Percentiles rank a stretch among this genome's conserved stretches.
These are phyloP conservation scores for Hybognathus amarus DNA, from an alignment of 2,797 vertebrate species.

Conservation along the genomic window DNA sequence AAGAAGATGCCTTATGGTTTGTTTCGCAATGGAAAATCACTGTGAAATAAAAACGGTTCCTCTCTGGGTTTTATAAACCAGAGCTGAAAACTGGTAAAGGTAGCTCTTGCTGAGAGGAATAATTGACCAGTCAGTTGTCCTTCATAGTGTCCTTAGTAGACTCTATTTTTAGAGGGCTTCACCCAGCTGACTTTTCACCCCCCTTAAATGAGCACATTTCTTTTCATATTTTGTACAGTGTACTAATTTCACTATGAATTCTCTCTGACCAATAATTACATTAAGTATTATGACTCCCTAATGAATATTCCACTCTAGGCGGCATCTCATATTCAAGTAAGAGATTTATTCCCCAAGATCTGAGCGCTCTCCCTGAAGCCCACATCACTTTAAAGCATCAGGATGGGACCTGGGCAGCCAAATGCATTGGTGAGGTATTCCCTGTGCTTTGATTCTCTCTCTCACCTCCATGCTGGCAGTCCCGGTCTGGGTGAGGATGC, in stretches of 20 bases:
- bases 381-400: background rate
- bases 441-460: background rate
- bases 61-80: background rate
- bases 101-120: background rate
- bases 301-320: background rate
- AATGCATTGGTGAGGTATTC: constrained; percentile 6
- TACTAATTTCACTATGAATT: background rate
- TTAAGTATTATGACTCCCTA: background rate
- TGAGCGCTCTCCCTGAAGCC: background rate
- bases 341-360: background rate
- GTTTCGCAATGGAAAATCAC: background rate
- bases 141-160: background rate
- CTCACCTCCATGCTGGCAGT: constrained; percentile 43
- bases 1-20: background rate
- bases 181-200: background rate
- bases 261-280: background rate
- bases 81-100: background rate
- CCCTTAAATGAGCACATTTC: background rate
- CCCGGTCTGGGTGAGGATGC: constrained; percentile 76
- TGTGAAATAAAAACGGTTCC: background rate
- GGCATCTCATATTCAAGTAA: background rate
- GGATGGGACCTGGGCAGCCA: background rate
- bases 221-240: background rate
- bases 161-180: background rate
- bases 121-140: background rate